Conservation (phyloP, 2,113 vertebrate species). For the Scatophagus argus region DNA sequence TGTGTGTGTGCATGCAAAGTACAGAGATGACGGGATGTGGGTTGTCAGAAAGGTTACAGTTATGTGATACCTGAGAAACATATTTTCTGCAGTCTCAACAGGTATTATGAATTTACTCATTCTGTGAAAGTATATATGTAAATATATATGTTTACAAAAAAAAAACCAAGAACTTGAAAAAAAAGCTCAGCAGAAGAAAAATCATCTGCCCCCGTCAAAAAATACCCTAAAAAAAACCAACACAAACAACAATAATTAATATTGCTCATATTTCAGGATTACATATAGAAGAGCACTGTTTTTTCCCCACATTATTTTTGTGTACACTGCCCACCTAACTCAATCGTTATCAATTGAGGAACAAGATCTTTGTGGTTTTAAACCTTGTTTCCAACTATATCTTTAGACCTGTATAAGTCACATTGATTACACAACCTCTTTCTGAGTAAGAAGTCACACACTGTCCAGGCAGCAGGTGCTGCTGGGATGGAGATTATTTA, state of each 20-base stretch:
- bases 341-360: constrained; percentile 74
- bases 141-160: no score
- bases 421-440: constrained; percentile 71
- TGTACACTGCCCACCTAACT: no score
- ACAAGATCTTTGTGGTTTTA: constrained; percentile 70
- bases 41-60: constrained; percentile 51
- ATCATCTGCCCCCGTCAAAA: no score
- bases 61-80: constrained; percentile 43
- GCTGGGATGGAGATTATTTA: constrained; percentile 77
- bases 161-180: no score
- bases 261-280: no score
- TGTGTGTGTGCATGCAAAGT: constrained; percentile 47
- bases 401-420: constrained; percentile 31
- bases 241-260: no score
- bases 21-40: constrained; percentile 60
- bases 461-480: constrained; percentile 76
- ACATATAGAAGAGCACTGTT: no score
- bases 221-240: no score
- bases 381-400: constrained; percentile 67
- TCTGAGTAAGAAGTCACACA: constrained; percentile 56
- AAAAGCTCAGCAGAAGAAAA: no score
- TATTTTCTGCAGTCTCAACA: not conserved
- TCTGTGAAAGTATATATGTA: not conserved
- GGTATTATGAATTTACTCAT: not conserved
- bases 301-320: no score